Evolutionary conservation across 2,797 vertebrate species (phyloP), one percentile per base, ranked within the genome.

Genomic region (Thalassophryne amazonica): DNA sequence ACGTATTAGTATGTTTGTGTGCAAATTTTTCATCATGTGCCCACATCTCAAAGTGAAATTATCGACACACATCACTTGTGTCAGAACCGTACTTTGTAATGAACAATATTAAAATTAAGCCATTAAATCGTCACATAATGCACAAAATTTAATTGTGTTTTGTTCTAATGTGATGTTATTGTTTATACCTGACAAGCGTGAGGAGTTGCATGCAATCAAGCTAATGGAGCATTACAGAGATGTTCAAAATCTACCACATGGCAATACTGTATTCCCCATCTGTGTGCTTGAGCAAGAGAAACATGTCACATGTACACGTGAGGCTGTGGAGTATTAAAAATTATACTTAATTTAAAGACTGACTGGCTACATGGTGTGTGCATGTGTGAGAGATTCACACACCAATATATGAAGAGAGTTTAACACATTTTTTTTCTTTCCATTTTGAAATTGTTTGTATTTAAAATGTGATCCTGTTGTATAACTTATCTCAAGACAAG

Each of bases 171-270:
- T 29, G 35, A 55, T 83, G 82, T 86, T 81, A 84, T 76, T 71
- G 77, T 83, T 64, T 64, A 68, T 47, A 52, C 53, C 66, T 54
- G 37, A 74, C 60, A 62, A 60, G 73, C 69, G 66, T 69, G 74
- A 59, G 63, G 36, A 50, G 41, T 72, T 68, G 73, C 64, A 76
- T 80, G 85, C 82, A 86, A 90, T 90, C 85, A 86, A 83, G 82
- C 82, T 86, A 89, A 88, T 89, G 85, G 86, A 83, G 87, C 79
- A 77, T 84, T 83, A 77, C 59, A 12, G 78, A 59, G 64, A 78
- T 52, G 81, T 88, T 86, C 69, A 72, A 79, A 85, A 82, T 73
- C 65, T 67, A 69, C 60, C 71, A 56, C 47, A 40, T 22, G 4
- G 53, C 69, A 46, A 76, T 50, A 76, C 32, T 58, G 70, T 38